Evolutionary conservation across 2,888 invertebrate genomes (phyloP).

Genomic region (Caenorhabditis plicata): DNA sequence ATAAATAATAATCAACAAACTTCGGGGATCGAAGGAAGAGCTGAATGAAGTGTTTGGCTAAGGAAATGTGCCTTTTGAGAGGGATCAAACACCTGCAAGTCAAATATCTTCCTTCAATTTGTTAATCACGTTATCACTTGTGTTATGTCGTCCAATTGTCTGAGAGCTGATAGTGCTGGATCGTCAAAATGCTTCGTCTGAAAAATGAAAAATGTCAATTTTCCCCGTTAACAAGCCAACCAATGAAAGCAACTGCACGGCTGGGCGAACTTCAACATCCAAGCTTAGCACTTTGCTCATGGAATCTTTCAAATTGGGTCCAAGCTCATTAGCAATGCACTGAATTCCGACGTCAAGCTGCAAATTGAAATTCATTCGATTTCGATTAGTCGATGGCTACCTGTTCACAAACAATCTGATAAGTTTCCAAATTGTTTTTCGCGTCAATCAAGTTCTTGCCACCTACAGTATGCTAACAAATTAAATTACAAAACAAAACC

Average conservation of each 20-base stretch:
- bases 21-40: conserved; percentile 58
- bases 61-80: conserved; percentile 86
- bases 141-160: conserved; percentile 87
- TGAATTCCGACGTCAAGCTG: conserved; percentile 57
- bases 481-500: no score
- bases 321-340: conserved; percentile 73
- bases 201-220: no score
- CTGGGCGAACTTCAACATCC: conserved; percentile 82
- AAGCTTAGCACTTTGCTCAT: conserved; percentile 52
- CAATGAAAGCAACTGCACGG: conserved; percentile 86
- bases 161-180: conserved; percentile 85
- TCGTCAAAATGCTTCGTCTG: conserved; percentile 77
- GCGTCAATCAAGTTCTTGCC: conserved; percentile 87
- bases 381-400: conserved; percentile 69
- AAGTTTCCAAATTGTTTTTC: conserved; percentile 83
- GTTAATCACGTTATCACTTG: conserved; percentile 62
- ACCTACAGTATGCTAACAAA: conserved; percentile 64
- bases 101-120: neutral
- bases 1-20: no score
- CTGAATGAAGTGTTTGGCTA: conserved; percentile 71
- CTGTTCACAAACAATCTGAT: conserved; percentile 85
- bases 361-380: conserved; percentile 33
- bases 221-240: conserved; percentile 70
- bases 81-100: conserved; percentile 77
- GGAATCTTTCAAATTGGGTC: conserved; percentile 68